Evolutionary conservation across 2,113 vertebrate species (phyloP), one percentile per base, ranked within the genome.

Genomic region (Rhinogobius similis): DNA sequence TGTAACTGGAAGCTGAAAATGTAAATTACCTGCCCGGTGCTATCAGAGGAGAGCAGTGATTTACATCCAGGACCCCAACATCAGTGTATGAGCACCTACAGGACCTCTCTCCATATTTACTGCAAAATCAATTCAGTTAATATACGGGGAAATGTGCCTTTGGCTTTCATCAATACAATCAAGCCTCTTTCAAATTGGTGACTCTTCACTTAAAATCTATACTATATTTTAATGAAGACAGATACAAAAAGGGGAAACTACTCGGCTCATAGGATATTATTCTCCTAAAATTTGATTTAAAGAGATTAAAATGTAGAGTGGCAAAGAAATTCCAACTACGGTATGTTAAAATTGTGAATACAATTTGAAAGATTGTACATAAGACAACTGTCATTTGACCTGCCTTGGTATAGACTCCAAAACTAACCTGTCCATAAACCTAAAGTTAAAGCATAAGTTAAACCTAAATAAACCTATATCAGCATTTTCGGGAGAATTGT

Each of bases 1-100:
- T 73, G 67, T 41, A 58, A 65, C 72, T 73, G 69, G 67, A 26
- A 76, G 55, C 41, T 46, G 32, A 23, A 55, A 74, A 78, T 70
- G 73, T 74, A 84, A 87, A 84, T 73, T 78, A 74, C 77, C 70
- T 76, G 61, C 67, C 73, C 72, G 58, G 70, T 61, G 24, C 72
- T 72, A 68, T 86, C 77, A 27, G 79, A 44, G 44, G 69, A 67
- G 65, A 56, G 72, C 43, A 46, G 69, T 71, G 67, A 79, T 86
- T 63, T 78, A 39, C 71, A 81, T 87, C 58, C 75, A 69, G 21
- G 72, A 79, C 67, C 65, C 69, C 27, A 64, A 38, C 65, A 74
- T 76, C 32, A 76, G 14, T 1, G 24, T 14, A 4, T 48, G 50
- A 13, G n/a, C 61, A 58, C 61, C 27, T 62, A 52, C 62, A 53